Conservation (phyloP, 2,888 invertebrate genomes). For the Sesamia inferens region DNA sequence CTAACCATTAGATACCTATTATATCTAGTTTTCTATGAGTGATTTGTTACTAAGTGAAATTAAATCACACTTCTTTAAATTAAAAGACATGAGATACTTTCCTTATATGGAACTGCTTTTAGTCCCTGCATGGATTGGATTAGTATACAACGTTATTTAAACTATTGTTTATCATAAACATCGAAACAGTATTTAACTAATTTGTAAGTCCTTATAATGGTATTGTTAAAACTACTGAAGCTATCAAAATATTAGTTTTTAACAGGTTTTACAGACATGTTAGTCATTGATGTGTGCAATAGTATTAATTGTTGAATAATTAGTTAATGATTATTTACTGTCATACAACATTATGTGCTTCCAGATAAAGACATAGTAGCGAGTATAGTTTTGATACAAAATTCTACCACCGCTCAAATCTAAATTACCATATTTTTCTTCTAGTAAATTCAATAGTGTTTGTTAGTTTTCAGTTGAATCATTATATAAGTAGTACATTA, state of each 20-base stretch:
- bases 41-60: slow-evolving; percentile 37
- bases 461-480: not conserved
- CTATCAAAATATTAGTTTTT: slow-evolving; percentile 4
- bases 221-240: slow-evolving; percentile 20
- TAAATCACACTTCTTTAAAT: slow-evolving; percentile 30
- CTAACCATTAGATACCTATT: slow-evolving; percentile 42
- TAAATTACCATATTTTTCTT: not conserved
- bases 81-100: slow-evolving; percentile 36
- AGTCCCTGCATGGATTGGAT: slow-evolving; percentile 3
- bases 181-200: slow-evolving; percentile 50
- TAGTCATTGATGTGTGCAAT: slow-evolving; percentile 28
- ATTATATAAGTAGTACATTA: not conserved
- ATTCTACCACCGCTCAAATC: slow-evolving; percentile 47
- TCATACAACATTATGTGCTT: slow-evolving; percentile 64
- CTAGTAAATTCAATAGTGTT: not conserved
- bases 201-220: slow-evolving; percentile 27
- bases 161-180: slow-evolving; percentile 21
- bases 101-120: slow-evolving; percentile 29
- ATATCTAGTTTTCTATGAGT: slow-evolving; percentile 43
- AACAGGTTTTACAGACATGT: slow-evolving; percentile 10
- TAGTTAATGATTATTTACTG: slow-evolving; percentile 4
- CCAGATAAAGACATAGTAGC: slow-evolving; percentile 62
- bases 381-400: slow-evolving; percentile 40
- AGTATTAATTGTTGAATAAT: slow-evolving; percentile 35
- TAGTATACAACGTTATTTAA: slow-evolving; percentile 20